Evolutionary conservation across 2,888 invertebrate species (phyloP).

Genomic region (Trachelus troglodyta): DNA sequence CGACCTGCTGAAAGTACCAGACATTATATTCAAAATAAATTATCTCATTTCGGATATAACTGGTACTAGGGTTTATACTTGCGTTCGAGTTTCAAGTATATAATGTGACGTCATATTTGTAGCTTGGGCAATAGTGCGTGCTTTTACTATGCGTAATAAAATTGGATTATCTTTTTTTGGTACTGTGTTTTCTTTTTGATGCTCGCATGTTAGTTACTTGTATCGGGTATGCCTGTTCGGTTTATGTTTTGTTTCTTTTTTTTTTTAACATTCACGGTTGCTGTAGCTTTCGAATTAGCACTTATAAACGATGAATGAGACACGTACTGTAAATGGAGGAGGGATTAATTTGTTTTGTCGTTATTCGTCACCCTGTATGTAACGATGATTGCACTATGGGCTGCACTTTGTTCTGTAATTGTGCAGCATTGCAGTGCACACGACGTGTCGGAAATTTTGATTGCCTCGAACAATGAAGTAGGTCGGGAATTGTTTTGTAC

Average conservation of each 20-base stretch:
- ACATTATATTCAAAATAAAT: background rate
- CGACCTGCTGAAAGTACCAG: background rate
- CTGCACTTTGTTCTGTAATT: background rate
- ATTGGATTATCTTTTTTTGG: background rate
- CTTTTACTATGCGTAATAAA: background rate
- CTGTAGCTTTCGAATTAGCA: background rate
- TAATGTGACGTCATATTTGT: too few relatives aligned
- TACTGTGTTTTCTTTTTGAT: too few relatives aligned
- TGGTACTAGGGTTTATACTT: background rate
- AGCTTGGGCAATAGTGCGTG: background rate
- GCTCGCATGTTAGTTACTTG: too few relatives aligned
- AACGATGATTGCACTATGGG: background rate
- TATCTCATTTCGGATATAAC: background rate
- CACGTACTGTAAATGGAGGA: background rate
- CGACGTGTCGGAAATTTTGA: background rate
- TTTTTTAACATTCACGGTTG: background rate
- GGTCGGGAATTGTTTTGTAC: background rate
- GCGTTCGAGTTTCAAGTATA: background rate
- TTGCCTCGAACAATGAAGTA: background rate
- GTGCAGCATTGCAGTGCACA: background rate
- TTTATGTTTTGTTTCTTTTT: background rate
- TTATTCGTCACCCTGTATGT: background rate
- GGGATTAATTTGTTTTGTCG: background rate
- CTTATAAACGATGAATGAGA: background rate
- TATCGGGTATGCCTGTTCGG: too few relatives aligned